Conservation (phyloP, 2,888 invertebrate genomes). For the Aphodius granarius region DNA sequence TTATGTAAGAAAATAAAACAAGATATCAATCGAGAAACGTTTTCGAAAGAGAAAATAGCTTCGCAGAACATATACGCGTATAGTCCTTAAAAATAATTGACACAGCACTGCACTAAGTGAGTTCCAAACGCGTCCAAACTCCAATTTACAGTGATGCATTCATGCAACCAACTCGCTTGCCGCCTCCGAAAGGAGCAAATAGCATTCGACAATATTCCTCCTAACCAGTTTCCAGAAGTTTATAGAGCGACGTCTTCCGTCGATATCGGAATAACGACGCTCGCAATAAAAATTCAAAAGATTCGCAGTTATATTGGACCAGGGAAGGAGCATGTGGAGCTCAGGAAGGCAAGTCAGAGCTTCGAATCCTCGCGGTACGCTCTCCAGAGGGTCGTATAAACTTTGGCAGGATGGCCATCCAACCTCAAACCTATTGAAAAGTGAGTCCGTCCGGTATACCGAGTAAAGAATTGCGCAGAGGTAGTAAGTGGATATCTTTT, state of each 20-base stretch:
- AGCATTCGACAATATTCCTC: neutral
- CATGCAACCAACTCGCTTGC: no score
- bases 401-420: neutral
- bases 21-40: no score
- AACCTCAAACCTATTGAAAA: conserved; percentile 4
- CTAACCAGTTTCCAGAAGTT: neutral
- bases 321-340: neutral
- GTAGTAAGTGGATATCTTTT: neutral
- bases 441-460: conserved; percentile 20
- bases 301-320: neutral
- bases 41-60: no score
- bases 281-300: conserved; percentile 13
- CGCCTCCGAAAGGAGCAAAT: neutral
- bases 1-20: no score
- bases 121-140: no score
- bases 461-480: neutral
- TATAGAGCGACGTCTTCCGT: neutral
- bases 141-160: no score
- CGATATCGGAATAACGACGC: neutral
- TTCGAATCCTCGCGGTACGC: neutral
- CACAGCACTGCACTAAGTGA: no score
- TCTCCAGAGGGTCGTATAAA: conserved; percentile 10
- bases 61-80: no score
- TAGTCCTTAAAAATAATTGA: no score
- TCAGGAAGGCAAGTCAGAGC: neutral